Evolutionary conservation across 2,113 vertebrate species (phyloP).

Genomic region (Scatophagus argus): DNA sequence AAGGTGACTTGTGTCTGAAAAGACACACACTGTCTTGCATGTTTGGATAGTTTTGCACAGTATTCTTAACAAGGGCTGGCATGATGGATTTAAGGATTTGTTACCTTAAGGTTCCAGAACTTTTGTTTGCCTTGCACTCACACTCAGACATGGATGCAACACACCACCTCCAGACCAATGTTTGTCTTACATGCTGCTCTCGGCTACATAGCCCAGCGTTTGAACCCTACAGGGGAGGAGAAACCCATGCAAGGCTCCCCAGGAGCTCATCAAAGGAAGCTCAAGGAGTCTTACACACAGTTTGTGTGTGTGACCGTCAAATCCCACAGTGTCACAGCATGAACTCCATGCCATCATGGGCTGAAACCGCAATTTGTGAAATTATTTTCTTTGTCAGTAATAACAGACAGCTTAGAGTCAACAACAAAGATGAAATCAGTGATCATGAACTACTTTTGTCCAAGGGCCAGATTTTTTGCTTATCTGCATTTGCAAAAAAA

Average conservation of each 20-base stretch:
- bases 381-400: not conserved
- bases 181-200: conserved; percentile 47
- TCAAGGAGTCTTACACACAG: not conserved
- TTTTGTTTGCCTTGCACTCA: not conserved
- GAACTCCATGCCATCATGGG: not conserved
- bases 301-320: conserved; percentile 26
- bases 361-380: not conserved
- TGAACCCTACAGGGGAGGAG: conserved; percentile 35
- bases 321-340: conserved; percentile 8
- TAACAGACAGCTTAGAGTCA: not conserved
- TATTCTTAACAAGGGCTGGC: not conserved
- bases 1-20: no score
- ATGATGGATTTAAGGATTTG: not conserved
- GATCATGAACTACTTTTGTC: no score
- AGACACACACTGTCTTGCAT: no score
- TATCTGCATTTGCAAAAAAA: no score
- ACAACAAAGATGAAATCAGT: no score
- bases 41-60: not conserved
- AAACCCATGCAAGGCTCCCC: not conserved
- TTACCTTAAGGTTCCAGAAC: not conserved
- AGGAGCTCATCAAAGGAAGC: conserved; percentile 32
- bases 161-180: conserved; percentile 1
- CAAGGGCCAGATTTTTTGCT: no score
- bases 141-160: no score
- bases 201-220: conserved; percentile 23